Percentiles rank a stretch among this genome's conserved stretches.
phyloP scores from a whole-genome alignment of 2,113 vertebrate genomes.

The Alligator mississippiensis region DNA sequence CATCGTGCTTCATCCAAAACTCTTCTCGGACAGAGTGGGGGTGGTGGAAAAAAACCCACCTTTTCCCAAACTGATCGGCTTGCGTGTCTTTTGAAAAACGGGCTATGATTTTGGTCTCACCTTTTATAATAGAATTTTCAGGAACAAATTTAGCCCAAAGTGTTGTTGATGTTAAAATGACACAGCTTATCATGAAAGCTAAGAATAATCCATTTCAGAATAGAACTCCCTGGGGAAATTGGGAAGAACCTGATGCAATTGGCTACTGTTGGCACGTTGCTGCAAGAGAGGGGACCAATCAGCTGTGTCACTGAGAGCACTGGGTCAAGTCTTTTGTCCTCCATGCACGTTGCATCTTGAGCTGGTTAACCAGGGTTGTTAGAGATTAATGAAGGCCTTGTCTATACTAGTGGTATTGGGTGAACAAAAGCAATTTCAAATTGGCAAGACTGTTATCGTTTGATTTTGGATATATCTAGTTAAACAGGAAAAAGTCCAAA shows the following conservation, averaged over 20 bases:
- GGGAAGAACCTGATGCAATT: neutral
- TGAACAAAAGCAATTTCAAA: constrained; percentile 9
- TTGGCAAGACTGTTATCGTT: neutral
- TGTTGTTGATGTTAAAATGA: constrained; percentile 75
- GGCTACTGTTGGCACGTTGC: neutral
- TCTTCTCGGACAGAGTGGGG: constrained; percentile 21
- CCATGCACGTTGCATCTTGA: constrained; percentile 10
- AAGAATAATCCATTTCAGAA: constrained; percentile 59
- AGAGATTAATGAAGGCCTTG: neutral
- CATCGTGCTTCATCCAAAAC: constrained; percentile 37
- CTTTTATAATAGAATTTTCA: constrained; percentile 71
- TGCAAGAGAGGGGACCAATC: neutral
- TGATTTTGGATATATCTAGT: constrained; percentile 24
- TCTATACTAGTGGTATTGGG: constrained; percentile 19
- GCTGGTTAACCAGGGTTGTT: neutral
- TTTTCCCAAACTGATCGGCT: constrained; percentile 28
- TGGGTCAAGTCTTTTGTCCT: constrained; percentile 7
- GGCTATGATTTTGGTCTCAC: constrained; percentile 67
- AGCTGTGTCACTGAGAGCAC: neutral
- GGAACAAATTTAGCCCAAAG: constrained; percentile 76
- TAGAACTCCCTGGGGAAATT: constrained; percentile 14
- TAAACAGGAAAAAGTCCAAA: constrained; percentile 34
- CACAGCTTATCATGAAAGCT: constrained; percentile 64
- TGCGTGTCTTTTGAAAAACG: neutral
- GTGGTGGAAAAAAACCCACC: constrained; percentile 12